phyloP scores from a whole-genome alignment of 2,888 invertebrate species.

The Ichneumoninae sp. region DNA sequence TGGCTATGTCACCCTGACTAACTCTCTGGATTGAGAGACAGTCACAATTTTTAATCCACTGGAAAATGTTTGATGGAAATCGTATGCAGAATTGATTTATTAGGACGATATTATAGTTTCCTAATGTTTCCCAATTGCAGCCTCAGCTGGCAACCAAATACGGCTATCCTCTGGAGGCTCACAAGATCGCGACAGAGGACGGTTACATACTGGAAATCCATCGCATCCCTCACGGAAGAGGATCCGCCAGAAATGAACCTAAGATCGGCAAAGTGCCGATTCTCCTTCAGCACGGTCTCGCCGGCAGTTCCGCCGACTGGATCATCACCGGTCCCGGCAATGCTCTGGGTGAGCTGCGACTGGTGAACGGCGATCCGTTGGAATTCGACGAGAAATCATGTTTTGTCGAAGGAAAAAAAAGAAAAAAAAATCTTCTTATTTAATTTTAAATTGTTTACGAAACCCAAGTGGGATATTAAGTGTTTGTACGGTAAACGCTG shows the following conservation, averaged over 20 bases:
- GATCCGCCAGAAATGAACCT: constrained; percentile 53
- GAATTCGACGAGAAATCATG: neutral
- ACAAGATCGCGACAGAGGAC: constrained; percentile 83
- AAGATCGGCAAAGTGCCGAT: constrained; percentile 78
- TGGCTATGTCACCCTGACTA: too few relatives aligned
- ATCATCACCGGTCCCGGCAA: constrained; percentile 88
- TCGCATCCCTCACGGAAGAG: constrained; percentile 84
- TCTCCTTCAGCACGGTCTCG: constrained; percentile 87
- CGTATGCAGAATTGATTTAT: too few relatives aligned
- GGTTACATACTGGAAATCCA: constrained; percentile 85
- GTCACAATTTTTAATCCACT: too few relatives aligned
- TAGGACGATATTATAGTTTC: neutral
- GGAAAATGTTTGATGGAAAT: too few relatives aligned
- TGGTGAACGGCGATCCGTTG: neutral
- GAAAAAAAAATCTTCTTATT: neutral
- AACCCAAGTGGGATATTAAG: neutral
- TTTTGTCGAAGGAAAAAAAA: neutral
- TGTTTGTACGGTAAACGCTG: neutral
- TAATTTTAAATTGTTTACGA: neutral
- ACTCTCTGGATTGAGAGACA: too few relatives aligned
- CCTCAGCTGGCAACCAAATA: constrained; percentile 82
- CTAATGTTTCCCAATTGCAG: constrained; percentile 27
- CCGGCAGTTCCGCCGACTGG: constrained; percentile 89
- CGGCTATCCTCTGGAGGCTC: constrained; percentile 84
- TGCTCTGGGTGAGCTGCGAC: constrained; percentile 86